Conservation (phyloP, 2,797 vertebrate species). For the Graptemys geographica region DNA sequence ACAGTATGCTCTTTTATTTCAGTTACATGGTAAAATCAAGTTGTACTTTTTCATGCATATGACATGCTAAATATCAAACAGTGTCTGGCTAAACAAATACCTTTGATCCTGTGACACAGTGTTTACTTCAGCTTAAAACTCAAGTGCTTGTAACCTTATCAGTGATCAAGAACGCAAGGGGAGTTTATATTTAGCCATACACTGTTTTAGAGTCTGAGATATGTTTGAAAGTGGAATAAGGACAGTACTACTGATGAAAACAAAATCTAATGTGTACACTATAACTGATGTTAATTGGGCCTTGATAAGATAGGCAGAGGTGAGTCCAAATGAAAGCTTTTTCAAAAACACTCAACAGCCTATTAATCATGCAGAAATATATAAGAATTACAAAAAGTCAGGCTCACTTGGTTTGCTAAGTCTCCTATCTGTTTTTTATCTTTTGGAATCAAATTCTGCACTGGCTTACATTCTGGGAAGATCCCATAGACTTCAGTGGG, state of each 20-base stretch:
- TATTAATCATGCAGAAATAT: neutral
- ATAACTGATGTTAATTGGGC: neutral
- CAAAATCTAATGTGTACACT: neutral
- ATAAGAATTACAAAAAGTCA: neutral
- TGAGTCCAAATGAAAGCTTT: neutral
- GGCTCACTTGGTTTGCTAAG: neutral
- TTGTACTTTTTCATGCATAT: neutral
- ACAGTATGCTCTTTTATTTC: neutral
- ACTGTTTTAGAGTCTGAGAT: neutral
- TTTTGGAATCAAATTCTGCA: neutral
- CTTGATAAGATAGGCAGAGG: neutral
- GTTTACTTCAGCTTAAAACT: constrained; percentile 12
- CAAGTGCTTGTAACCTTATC: neutral
- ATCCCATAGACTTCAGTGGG: neutral
- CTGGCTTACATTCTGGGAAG: neutral
- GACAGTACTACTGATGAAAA: neutral
- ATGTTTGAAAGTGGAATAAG: constrained; percentile 15
- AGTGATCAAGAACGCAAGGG: neutral
- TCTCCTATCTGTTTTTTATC: neutral
- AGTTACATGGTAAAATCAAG: neutral
- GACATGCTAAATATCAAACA: neutral
- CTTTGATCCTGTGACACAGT: neutral
- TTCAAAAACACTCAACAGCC: neutral
- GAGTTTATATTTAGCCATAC: neutral
- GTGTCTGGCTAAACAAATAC: neutral